phyloP scores from a whole-genome alignment of 2,888 invertebrate species.

The Eurytoma adleriae region DNA sequence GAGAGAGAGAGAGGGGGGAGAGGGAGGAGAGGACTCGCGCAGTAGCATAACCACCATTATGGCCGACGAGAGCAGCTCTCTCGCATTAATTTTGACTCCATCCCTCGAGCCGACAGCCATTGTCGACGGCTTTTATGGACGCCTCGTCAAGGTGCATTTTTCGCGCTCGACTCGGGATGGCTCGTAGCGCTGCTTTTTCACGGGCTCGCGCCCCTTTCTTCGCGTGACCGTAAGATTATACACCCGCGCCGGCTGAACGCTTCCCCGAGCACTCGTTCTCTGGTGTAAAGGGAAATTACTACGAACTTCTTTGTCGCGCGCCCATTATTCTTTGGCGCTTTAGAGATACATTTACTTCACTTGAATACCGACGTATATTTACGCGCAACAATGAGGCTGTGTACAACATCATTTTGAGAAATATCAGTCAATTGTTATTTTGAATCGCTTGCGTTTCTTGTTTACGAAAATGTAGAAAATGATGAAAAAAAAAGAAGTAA shows the following conservation, averaged over 20 bases:
- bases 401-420: background rate
- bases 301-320: background rate
- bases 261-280: background rate
- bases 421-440: background rate
- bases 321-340: background rate
- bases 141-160: slow-evolving; percentile 15
- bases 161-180: background rate
- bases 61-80: background rate
- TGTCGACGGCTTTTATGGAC: slow-evolving; percentile 24
- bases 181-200: background rate
- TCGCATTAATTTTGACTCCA: slow-evolving; percentile 24
- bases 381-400: background rate
- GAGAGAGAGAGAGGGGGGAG: too few relatives aligned
- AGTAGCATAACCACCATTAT: slow-evolving; percentile 20
- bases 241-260: background rate
- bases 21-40: background rate
- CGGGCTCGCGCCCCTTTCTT: background rate
- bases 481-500: too few relatives aligned
- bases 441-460: too few relatives aligned
- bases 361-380: too few relatives aligned
- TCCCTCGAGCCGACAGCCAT: background rate
- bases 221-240: background rate
- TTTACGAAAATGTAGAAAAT: too few relatives aligned
- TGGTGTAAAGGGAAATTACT: slow-evolving; percentile 2
- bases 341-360: background rate